Conservation (phyloP, 2,113 vertebrate genomes). For the Amblyopsis rosae region DNA sequence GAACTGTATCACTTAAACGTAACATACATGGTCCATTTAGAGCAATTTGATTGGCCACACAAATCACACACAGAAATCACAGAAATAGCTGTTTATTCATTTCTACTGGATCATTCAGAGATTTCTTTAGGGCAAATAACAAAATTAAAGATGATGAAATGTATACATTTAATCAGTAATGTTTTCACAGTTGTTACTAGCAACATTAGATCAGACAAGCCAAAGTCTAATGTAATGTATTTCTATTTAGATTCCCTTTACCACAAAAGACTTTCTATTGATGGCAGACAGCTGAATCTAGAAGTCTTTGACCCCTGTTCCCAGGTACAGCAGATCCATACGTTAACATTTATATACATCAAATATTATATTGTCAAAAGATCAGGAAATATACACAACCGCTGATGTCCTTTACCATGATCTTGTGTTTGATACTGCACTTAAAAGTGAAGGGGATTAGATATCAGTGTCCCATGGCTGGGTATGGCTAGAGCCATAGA, state of each 20-base stretch:
- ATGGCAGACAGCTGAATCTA: slow-evolving; percentile 78
- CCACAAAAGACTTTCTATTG: slow-evolving; percentile 77
- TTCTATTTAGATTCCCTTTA: slow-evolving; percentile 72
- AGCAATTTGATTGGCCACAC: not conserved
- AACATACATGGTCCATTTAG: not conserved
- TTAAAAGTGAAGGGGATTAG: slow-evolving; percentile 37
- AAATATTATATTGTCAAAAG: not conserved
- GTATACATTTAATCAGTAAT: not conserved
- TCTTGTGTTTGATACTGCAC: slow-evolving; percentile 8
- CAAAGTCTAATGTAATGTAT: not conserved
- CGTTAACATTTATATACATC: not conserved
- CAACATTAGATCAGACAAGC: too few species aligned
- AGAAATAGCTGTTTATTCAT: not conserved
- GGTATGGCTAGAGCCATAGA: slow-evolving; percentile 17
- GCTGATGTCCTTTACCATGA: not conserved
- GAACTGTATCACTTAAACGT: not conserved
- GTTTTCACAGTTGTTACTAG: too few species aligned
- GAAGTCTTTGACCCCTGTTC: slow-evolving; percentile 80
- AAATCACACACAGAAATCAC: not conserved
- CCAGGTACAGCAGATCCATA: slow-evolving; percentile 52
- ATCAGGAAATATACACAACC: not conserved
- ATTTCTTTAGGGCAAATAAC: too few species aligned
- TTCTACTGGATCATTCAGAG: not conserved
- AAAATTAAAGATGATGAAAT: too few species aligned
- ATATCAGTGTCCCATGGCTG: slow-evolving; percentile 31